phyloP scores from a whole-genome alignment of 2,797 vertebrate species.

The Parauchenoglanis punctatus region DNA sequence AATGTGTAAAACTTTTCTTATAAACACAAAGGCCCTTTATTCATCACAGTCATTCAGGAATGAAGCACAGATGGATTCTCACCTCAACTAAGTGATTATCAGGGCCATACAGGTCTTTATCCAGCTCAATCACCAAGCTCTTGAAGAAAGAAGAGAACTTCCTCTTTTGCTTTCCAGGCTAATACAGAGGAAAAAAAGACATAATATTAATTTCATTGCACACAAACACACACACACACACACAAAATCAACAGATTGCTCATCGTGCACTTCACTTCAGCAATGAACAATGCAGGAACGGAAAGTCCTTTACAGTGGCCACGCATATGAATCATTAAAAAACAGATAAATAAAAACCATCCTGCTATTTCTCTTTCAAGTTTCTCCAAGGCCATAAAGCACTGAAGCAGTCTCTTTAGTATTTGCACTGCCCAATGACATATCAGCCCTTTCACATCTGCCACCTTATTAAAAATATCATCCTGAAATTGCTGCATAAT shows the following conservation, averaged over 20 bases:
- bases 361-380: not conserved
- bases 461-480: not conserved
- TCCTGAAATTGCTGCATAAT: not conserved
- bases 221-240: not conserved
- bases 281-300: not conserved
- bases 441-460: constrained; percentile 5
- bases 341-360: not conserved
- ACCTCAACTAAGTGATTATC: constrained; percentile 99
- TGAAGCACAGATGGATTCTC: constrained; percentile 52
- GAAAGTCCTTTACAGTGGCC: not conserved
- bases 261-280: not conserved
- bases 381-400: not conserved
- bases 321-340: not conserved
- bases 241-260: not conserved
- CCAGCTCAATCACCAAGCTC: constrained; percentile 98
- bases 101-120: constrained; percentile 98
- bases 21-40: not conserved
- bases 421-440: not conserved
- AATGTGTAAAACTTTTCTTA: not conserved
- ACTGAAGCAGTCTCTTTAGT: not conserved
- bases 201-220: not conserved
- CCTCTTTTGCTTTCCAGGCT: constrained; percentile 87
- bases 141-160: constrained; percentile 99
- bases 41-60: not conserved
- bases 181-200: not conserved